Evolutionary conservation across 2,113 vertebrate genomes (phyloP).

Genomic region (Phaethornis superciliosus): DNA sequence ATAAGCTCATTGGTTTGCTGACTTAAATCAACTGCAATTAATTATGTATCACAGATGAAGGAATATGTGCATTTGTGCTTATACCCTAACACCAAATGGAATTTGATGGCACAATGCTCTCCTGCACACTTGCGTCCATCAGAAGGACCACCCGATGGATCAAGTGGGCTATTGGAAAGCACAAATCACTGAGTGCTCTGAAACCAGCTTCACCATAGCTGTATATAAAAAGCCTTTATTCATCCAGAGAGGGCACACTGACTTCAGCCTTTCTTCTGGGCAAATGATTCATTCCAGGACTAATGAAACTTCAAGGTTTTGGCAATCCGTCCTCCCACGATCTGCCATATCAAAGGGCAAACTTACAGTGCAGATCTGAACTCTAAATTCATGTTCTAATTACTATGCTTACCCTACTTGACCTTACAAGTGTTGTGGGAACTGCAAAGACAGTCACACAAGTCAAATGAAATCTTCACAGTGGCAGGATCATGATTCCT

Average conservation of each 20-base stretch:
- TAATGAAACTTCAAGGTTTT: slow-evolving; percentile 27
- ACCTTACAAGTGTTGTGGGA: neutral
- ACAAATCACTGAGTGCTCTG: neutral
- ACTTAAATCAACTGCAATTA: neutral
- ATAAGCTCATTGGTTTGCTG: neutral
- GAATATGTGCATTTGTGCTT: neutral
- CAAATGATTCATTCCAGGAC: slow-evolving; percentile 35
- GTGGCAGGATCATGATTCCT: neutral
- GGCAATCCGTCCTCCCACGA: neutral
- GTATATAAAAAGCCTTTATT: neutral
- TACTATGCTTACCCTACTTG: neutral
- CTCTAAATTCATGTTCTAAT: slow-evolving; percentile 30
- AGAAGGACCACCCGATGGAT: neutral
- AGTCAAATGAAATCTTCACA: neutral
- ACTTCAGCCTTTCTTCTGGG: slow-evolving; percentile 6
- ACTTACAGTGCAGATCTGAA: neutral
- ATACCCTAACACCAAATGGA: neutral
- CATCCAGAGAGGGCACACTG: slow-evolving; percentile 7
- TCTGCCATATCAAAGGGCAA: neutral
- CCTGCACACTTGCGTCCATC: neutral
- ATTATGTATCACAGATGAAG: neutral
- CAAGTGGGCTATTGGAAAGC: neutral
- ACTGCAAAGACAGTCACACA: neutral
- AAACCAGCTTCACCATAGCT: neutral
- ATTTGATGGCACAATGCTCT: neutral